Evolutionary conservation across 2,797 vertebrate species (phyloP).

Genomic region (Tamandua tetradactyla): DNA sequence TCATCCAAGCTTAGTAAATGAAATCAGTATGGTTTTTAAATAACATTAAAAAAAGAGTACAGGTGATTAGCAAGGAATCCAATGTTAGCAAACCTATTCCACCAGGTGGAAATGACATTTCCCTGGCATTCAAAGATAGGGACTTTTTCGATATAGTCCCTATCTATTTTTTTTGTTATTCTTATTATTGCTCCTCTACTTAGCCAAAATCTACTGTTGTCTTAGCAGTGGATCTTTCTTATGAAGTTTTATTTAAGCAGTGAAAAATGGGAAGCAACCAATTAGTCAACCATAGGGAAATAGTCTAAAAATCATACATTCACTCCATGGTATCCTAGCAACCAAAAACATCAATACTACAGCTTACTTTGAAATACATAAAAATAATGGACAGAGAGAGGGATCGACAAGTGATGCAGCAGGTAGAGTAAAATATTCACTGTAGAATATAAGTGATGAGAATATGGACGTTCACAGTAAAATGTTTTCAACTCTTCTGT

Average conservation of each 20-base stretch:
- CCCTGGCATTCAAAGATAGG: not conserved
- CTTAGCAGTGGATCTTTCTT: not conserved
- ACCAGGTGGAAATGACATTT: not conserved
- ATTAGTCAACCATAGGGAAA: not conserved
- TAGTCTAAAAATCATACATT: conserved; percentile 21
- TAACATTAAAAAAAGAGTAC: conserved; percentile 12
- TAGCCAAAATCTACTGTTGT: not conserved
- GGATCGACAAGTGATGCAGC: not conserved
- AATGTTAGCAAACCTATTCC: not conserved
- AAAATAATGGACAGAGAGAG: not conserved
- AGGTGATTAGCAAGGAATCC: not conserved
- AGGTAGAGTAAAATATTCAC: not conserved
- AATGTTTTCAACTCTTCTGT: conserved; percentile 15
- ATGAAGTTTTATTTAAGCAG: not conserved
- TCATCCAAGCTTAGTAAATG: conserved; percentile 5
- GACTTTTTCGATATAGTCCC: not conserved
- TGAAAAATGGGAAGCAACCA: not conserved
- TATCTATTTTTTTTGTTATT: conserved; percentile 14
- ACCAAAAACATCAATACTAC: not conserved
- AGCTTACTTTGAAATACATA: not conserved
- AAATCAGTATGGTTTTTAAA: conserved; percentile 7
- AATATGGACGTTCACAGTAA: not conserved
- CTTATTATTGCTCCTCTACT: not conserved
- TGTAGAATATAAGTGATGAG: not conserved
- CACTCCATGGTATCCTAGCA: not conserved